Evolutionary conservation across 1,140 invertebrate genomes (phyloP), one percentile per base, ranked within the genome.

Genomic region (Trachymyrmex cornetzi): DNA sequence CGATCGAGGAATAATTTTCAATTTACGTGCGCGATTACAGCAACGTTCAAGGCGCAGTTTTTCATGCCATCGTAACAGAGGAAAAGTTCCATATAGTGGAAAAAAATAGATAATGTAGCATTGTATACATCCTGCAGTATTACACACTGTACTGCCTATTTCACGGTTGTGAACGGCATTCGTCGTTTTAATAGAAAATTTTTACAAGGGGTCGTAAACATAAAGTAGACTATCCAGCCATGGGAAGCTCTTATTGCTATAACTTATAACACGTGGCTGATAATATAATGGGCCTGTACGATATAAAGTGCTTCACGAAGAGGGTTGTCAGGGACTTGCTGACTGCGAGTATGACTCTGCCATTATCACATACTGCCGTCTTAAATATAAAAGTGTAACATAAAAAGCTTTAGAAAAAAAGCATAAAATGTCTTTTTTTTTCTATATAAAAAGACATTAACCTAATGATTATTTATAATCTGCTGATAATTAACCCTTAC

Each of bases 241-340:
- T 87, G 69, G 77, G 50, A 50, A 61, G 59, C 87, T 91, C 85
- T 90, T 87, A 82, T 80, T 72, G 85, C 87, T 85, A 88, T 91
- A 92, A 91, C 85, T 92, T 86, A 88, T 89, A 74, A 87, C 87
- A 89, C 80, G 86, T 82, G 85, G 72, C 81, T 84, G 90, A 88
- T 92, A 91, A 93, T 91, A 92, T 89, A 91, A 91, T 87, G 81
- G 88, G 87, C 87, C 63, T 71, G 90, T 72, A 89, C 89, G 86
- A 89, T 93, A 89, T 92, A 89, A 92, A 87, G 90, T 86, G 57
- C 82, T 91, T 85, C 64, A 87, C 84, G 87, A 77, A 69, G 44
- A 71, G 81, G 30, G 57, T 77, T 87, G 85, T 88, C 89, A 86
- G 61, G 64, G 27, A 86, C 69, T 85, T 67, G 88, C 84, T 87